These are phyloP conservation scores for Brachionus rubens DNA, from an alignment of 1,140 invertebrate species.

Conservation along the genomic window DNA sequence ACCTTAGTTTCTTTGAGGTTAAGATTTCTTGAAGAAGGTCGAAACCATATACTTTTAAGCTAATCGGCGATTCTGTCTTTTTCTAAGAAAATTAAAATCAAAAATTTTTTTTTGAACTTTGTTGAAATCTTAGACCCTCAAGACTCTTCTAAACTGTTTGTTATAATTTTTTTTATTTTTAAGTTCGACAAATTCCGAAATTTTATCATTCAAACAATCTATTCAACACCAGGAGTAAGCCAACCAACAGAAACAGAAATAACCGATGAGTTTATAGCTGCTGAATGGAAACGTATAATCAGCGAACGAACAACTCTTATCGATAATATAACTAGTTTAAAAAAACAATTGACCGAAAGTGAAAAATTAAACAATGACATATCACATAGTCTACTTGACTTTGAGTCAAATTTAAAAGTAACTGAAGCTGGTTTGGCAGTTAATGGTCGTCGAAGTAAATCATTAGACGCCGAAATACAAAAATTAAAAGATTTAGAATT, in stretches of 20 bases:
- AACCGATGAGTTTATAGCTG: slow-evolving; percentile 50
- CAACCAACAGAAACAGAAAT: slow-evolving; percentile 52
- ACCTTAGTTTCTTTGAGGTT: too few species aligned
- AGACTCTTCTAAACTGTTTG: too few species aligned
- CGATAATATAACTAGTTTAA: not conserved
- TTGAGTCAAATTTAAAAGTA: not conserved
- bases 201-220: slow-evolving; percentile 55
- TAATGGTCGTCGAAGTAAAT: not conserved
- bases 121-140: too few species aligned
- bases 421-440: not conserved
- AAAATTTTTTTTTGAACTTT: too few species aligned
- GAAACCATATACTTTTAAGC: too few species aligned
- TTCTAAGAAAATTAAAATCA: too few species aligned
- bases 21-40: too few species aligned
- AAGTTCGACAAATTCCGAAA: slow-evolving; percentile 55
- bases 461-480: not conserved
- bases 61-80: too few species aligned
- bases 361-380: not conserved
- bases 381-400: not conserved
- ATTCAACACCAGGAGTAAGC: slow-evolving; percentile 54
- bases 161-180: slow-evolving; percentile 43
- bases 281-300: slow-evolving; percentile 51
- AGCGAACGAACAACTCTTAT: slow-evolving; percentile 49
- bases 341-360: not conserved
- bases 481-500: slow-evolving; percentile 15